Conservation (phyloP, 1,140 invertebrate genomes). For the Saccostrea echinata region DNA sequence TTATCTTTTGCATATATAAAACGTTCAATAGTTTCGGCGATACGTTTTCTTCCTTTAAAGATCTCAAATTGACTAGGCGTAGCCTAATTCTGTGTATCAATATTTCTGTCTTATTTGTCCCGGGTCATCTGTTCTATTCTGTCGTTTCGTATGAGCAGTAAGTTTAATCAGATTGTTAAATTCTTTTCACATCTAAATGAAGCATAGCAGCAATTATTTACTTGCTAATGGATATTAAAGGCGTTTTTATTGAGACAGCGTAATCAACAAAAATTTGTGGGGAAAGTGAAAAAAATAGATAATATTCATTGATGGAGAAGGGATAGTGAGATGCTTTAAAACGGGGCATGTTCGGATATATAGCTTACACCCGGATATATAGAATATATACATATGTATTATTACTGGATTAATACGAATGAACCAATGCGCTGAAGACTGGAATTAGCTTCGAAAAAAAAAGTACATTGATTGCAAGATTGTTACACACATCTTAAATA, state of each 20-base stretch:
- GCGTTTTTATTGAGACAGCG: constrained; percentile 13
- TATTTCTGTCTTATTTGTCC: constrained; percentile 29
- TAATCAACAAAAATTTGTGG: not conserved
- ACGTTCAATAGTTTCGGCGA: not conserved
- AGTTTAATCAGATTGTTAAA: constrained; percentile 32
- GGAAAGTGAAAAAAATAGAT: not conserved
- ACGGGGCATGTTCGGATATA: not conserved
- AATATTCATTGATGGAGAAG: not conserved
- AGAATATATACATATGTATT: not conserved
- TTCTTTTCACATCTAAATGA: constrained; percentile 37
- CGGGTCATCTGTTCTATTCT: constrained; percentile 25
- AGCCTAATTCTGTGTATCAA: constrained; percentile 32
- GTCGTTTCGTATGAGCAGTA: not conserved
- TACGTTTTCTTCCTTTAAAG: constrained; percentile 26
- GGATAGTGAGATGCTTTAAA: not conserved
- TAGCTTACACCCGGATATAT: too few species aligned
- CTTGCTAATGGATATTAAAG: constrained; percentile 29
- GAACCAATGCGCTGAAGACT: not conserved
- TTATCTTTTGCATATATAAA: constrained; percentile 13
- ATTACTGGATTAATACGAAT: not conserved
- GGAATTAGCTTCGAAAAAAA: not conserved
- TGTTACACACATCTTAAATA: not conserved
- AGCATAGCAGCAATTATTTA: constrained; percentile 32
- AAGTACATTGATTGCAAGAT: not conserved
- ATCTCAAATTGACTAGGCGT: constrained; percentile 31